Base-by-base conservation (phyloP, 64 coral and sea anemone species). In the Actinia equina region DNA sequence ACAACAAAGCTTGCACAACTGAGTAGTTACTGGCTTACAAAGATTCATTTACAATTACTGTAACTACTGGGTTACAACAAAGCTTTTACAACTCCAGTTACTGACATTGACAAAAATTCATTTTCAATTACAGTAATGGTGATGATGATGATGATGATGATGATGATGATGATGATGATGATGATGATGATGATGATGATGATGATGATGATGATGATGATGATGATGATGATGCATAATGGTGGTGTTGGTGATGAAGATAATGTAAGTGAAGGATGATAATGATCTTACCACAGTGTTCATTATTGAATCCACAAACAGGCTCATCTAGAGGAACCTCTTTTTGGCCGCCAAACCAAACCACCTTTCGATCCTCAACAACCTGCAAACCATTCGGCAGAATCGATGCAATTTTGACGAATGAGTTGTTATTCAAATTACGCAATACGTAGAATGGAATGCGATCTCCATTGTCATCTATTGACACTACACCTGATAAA, bases 241-340 rank as follows among this genome's bases (percentile, higher is more conserved):
- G 71, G 71, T 77, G 22, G 2, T 6, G 16, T 9, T 26, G 52
- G 12, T 54, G 12, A 54, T 54, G 52, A 54, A 8, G 52, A 8
- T 54, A 54, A n/a, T n/a, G n/a, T n/a, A n/a, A n/a, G n/a, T n/a
- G n/a, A n/a, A n/a, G n/a, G n/a, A n/a, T n/a, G 52, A 8, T 54
- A 54, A 30, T 82, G 53, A 44, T 52, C 2, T 37, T 52, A 15
- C 2, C 44, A 17, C 93, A 94, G 20, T 91, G 81, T 41, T 94
- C 92, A 27, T 92, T 92, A 14, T 65, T 77, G 84, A 94, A 94
- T 23, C 92, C 95, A 26, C 92, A 94, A 18, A 9, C 11, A 14
- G 95, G 93, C 11, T 79, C 54, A 86, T 94, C 96, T 18, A 2
- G 44, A 3, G 80, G 80, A 17, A 57, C 23, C 23, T 12, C 14